phyloP scores from a whole-genome alignment of 2,113 vertebrate genomes.

The Sitta europaea region DNA sequence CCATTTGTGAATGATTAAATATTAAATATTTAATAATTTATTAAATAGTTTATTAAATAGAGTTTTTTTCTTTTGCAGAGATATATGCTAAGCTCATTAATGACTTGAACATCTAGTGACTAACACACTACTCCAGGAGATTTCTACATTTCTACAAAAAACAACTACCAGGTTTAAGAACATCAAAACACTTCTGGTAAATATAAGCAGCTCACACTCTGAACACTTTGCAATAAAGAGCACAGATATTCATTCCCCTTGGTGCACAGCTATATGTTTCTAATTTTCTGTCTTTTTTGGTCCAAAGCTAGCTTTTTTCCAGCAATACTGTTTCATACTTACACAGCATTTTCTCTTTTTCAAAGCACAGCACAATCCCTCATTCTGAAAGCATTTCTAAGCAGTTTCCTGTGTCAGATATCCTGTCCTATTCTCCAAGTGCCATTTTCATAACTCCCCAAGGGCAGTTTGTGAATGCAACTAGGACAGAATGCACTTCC shows the following conservation, averaged over 20 bases:
- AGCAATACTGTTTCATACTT: not conserved
- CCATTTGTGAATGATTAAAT: not conserved
- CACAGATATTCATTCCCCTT: not conserved
- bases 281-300: not conserved
- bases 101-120: not conserved
- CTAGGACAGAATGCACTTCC: slow-evolving; percentile 47
- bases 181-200: not conserved
- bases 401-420: slow-evolving; percentile 60
- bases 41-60: not conserved
- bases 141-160: not conserved
- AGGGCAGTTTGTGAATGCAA: slow-evolving; percentile 38
- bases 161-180: not conserved
- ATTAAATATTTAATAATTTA: not conserved
- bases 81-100: not conserved
- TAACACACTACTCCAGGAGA: not conserved
- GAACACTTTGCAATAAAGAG: not conserved
- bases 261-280: not conserved
- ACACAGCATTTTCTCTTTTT: slow-evolving; percentile 21
- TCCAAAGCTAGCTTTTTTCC: not conserved
- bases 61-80: not conserved
- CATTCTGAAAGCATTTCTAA: slow-evolving; percentile 42
- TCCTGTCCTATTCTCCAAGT: slow-evolving; percentile 21
- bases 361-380: slow-evolving; percentile 1
- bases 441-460: slow-evolving; percentile 57
- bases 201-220: not conserved